A percentile compares a stretch with the other conserved stretches of the same genome.
Conservation (phyloP, 1,140 invertebrate genomes). For the Aphidius gifuensis region DNA sequence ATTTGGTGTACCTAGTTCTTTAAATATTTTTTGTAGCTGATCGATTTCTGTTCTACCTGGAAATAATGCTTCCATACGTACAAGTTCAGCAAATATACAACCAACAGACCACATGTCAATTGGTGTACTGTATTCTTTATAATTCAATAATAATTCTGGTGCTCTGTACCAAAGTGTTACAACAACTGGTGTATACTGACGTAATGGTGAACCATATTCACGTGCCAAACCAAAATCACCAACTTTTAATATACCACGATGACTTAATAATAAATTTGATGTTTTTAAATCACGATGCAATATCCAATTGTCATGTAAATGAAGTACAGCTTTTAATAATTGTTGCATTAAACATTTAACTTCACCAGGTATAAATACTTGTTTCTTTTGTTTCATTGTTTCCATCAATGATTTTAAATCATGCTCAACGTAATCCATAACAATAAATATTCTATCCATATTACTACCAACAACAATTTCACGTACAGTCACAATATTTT, state of each 20-base stretch:
- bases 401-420: slow-evolving; percentile 98
- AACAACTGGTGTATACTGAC: slow-evolving; percentile 93
- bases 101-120: slow-evolving; percentile 99
- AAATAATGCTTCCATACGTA: slow-evolving; percentile 93
- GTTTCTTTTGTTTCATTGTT: slow-evolving; percentile 90
- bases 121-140: slow-evolving; percentile 92
- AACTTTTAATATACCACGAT: slow-evolving; percentile 87
- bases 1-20: slow-evolving; percentile 92
- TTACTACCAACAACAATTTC: slow-evolving; percentile 99
- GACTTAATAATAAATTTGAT: slow-evolving; percentile 95
- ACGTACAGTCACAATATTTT: slow-evolving; percentile 95
- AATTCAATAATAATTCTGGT: slow-evolving; percentile 84
- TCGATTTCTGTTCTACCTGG: slow-evolving; percentile 95
- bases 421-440: slow-evolving; percentile 99
- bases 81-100: slow-evolving; percentile 96
- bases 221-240: slow-evolving; percentile 97
- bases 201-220: slow-evolving; percentile 96
- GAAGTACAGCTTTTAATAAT: slow-evolving; percentile 81
- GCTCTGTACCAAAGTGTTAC: slow-evolving; percentile 98
- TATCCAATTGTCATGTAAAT: slow-evolving; percentile 99
- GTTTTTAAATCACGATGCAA: slow-evolving; percentile 98
- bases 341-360: slow-evolving; percentile 96
- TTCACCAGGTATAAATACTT: slow-evolving; percentile 87
- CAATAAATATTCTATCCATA: slow-evolving; percentile 99
- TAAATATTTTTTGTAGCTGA: slow-evolving; percentile 93